Evolutionary conservation across 2,888 invertebrate species (phyloP).

Genomic region (Noctuana brunneofusca): DNA sequence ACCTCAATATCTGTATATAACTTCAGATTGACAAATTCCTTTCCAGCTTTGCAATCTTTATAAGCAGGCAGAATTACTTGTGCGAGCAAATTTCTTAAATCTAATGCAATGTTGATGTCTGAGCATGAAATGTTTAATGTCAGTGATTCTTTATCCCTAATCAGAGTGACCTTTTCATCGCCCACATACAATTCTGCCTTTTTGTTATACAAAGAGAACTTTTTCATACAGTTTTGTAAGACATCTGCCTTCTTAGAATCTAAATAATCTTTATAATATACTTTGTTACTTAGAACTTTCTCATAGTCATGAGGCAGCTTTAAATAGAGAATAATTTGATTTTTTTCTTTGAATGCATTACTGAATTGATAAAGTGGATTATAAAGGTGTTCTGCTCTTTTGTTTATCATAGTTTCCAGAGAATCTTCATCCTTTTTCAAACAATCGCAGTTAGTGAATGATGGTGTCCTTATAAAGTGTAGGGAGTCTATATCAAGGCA

Average conservation of each 20-base stretch:
- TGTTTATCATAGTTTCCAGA: conserved; percentile 49
- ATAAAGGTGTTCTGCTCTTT: conserved; percentile 45
- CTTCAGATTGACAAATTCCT: conserved; percentile 51
- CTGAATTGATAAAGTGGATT: conserved; percentile 54
- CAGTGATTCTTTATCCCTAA: conserved; percentile 49
- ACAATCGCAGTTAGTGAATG: conserved; percentile 36
- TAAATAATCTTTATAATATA: conserved; percentile 42
- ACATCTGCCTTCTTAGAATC: conserved; percentile 46
- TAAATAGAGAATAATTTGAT: conserved; percentile 52
- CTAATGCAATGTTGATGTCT: conserved; percentile 50
- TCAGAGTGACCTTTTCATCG: conserved; percentile 49
- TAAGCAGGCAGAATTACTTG: conserved; percentile 53
- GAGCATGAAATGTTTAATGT: conserved; percentile 52
- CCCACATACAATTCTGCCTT: conserved; percentile 50
- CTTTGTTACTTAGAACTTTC: conserved; percentile 47
- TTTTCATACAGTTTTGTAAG: conserved; percentile 39
- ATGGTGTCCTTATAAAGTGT: conserved; percentile 58
- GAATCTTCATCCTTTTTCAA: conserved; percentile 47
- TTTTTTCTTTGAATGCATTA: conserved; percentile 27
- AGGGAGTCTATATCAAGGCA: conserved; percentile 53
- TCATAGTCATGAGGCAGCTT: conserved; percentile 56
- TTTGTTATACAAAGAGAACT: conserved; percentile 32
- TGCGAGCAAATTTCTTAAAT: conserved; percentile 62
- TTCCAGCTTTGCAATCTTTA: conserved; percentile 38
- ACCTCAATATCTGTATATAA: conserved; percentile 63